Conservation (phyloP, 2,113 vertebrate species). For the Thalassoma bifasciatum region DNA sequence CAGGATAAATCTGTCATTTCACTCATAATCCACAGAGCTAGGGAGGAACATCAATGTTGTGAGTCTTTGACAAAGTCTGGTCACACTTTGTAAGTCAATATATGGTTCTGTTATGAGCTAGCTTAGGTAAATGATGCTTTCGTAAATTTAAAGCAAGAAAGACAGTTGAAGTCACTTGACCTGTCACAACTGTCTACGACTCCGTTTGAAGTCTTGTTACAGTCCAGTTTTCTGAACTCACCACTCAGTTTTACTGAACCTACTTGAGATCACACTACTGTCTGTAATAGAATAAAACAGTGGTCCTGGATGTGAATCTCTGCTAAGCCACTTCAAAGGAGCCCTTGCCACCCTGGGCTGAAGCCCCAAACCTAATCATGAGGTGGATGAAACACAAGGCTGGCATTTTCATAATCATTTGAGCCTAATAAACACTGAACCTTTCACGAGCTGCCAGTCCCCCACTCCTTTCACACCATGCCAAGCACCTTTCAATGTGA, state of each 20-base stretch:
- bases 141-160: no score
- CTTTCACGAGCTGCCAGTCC: conserved; percentile 35
- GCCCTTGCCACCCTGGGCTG: not conserved
- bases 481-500: conserved; percentile 25
- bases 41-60: no score
- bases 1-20: no score
- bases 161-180: no score
- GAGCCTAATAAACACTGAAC: conserved; percentile 25
- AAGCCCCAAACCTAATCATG: conserved; percentile 10
- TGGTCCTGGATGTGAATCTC: not conserved
- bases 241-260: not conserved
- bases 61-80: no score
- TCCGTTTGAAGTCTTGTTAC: not conserved
- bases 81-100: no score
- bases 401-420: conserved; percentile 20
- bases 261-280: not conserved
- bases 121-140: no score
- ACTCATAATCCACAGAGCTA: no score
- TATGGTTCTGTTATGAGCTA: no score
- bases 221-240: not conserved
- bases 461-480: conserved; percentile 35
- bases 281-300: not conserved
- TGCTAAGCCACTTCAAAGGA: not conserved
- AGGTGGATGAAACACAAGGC: not conserved
- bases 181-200: not conserved